phyloP scores from a whole-genome alignment of 2,888 invertebrate genomes.

The Odontothrips loti region DNA sequence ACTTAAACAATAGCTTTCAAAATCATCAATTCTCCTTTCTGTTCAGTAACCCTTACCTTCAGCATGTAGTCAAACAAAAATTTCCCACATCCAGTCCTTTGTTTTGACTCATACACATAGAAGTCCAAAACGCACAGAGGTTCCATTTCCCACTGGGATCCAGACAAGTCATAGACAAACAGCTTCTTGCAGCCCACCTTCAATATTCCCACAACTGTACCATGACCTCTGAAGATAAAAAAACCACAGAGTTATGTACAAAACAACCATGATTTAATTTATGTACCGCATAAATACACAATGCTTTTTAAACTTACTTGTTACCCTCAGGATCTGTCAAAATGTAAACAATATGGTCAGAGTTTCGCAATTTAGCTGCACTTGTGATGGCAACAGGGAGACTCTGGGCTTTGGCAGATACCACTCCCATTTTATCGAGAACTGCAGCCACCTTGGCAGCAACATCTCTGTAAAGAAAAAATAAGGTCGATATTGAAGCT shows the following conservation, averaged over 20 bases:
- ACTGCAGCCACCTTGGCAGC: constrained; percentile 44
- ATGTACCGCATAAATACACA: constrained; percentile 1
- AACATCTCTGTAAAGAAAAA: background rate
- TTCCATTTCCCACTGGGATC: constrained; percentile 68
- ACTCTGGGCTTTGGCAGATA: constrained; percentile 70
- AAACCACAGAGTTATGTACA: constrained; percentile 18
- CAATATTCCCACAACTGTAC: constrained; percentile 73
- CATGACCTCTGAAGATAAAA: constrained; percentile 57
- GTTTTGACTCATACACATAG: constrained; percentile 77
- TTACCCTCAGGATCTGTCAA: constrained; percentile 54
- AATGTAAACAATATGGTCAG: constrained; percentile 55
- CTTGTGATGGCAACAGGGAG: constrained; percentile 69
- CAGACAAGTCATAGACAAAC: constrained; percentile 72
- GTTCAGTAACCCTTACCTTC: constrained; percentile 51
- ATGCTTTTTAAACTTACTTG: constrained; percentile 60
- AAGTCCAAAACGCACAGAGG: constrained; percentile 91
- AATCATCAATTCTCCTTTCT: background rate
- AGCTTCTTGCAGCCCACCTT: constrained; percentile 88
- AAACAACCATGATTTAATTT: background rate
- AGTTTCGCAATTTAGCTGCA: constrained; percentile 60
- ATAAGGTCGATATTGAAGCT: background rate
- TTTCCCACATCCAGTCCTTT: constrained; percentile 81
- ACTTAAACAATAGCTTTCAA: background rate
- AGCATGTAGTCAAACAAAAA: constrained; percentile 84
- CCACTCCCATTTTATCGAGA: constrained; percentile 65